These are phyloP conservation scores for Aulostomus chinensis DNA, from an alignment of 2,797 vertebrate genomes.

Conservation along the genomic window DNA sequence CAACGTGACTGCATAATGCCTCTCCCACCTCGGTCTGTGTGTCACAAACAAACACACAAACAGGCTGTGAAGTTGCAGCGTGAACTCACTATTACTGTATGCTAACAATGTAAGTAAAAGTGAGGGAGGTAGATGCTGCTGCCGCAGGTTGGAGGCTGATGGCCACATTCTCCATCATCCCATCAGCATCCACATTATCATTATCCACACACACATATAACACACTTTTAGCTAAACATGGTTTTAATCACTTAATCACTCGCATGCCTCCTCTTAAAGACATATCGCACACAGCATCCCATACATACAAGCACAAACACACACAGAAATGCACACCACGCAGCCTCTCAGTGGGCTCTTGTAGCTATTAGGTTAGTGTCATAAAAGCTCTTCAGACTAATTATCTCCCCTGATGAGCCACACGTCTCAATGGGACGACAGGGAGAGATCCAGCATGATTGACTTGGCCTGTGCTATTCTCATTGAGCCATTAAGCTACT, in stretches of 20 bases:
- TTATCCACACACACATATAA: slow-evolving; percentile 7
- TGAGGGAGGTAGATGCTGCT: slow-evolving; percentile 3
- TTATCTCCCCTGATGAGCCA: slow-evolving; percentile 71
- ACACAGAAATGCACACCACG: slow-evolving; percentile 19
- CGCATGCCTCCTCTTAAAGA: slow-evolving; percentile 16
- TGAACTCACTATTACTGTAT: too few relatives aligned
- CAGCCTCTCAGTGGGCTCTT: slow-evolving; percentile 38
- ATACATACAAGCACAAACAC: slow-evolving; percentile 16
- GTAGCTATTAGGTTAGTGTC: slow-evolving; percentile 68
- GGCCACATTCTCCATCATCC: slow-evolving; percentile 36
- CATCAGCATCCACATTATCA: slow-evolving; percentile 25
- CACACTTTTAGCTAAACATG: too few relatives aligned
- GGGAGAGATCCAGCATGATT: slow-evolving; percentile 59
- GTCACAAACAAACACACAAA: slow-evolving; percentile 10
- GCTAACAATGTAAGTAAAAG: background rate
- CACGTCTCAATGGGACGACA: slow-evolving; percentile 59
- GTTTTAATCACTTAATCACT: too few relatives aligned
- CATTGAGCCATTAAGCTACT: slow-evolving; percentile 45
- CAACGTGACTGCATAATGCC: slow-evolving; percentile 37
- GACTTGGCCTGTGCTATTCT: slow-evolving; percentile 53
- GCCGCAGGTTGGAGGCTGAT: too few relatives aligned
- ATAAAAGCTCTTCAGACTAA: slow-evolving; percentile 74
- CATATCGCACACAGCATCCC: slow-evolving; percentile 7
- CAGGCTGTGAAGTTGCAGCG: background rate
- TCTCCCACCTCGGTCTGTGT: slow-evolving; percentile 5